phyloP scores from a whole-genome alignment of 2,797 vertebrate species.

The Enteromius treurensis region DNA sequence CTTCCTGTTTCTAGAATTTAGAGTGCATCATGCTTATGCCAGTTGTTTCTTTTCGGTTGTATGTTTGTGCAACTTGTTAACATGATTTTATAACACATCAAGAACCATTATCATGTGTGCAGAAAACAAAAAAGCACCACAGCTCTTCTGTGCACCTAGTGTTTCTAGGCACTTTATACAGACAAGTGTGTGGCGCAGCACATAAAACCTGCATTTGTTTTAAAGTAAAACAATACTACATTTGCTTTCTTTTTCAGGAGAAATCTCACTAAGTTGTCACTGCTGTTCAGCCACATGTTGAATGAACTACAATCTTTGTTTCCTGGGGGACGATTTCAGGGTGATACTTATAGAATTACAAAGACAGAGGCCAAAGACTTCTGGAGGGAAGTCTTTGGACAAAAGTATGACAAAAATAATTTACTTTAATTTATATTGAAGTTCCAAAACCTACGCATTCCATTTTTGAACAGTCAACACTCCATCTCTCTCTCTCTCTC shows the following conservation, averaged over 20 bases:
- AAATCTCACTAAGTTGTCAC: slow-evolving; percentile 84
- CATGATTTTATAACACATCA: neutral
- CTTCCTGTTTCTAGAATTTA: slow-evolving; percentile 60
- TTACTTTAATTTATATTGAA: slow-evolving; percentile 1
- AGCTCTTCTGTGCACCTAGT: neutral
- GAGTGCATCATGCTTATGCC: slow-evolving; percentile 28
- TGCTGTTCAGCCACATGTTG: slow-evolving; percentile 90
- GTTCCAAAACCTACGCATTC: neutral
- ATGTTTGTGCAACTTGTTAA: slow-evolving; percentile 16
- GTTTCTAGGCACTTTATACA: neutral
- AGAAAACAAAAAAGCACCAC: slow-evolving; percentile 4
- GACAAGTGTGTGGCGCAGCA: neutral
- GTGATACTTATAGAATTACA: slow-evolving; percentile 76
- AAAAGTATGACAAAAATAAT: slow-evolving; percentile 72
- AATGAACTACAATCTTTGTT: slow-evolving; percentile 82
- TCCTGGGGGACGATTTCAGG: slow-evolving; percentile 78
- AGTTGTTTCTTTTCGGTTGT: neutral
- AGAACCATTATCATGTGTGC: neutral
- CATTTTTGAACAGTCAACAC: neutral
- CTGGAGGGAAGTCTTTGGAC: slow-evolving; percentile 81
- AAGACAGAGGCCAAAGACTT: slow-evolving; percentile 79
- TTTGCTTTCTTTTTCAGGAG: slow-evolving; percentile 72
- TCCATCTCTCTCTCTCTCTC: neutral
- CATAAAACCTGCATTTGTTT: neutral
- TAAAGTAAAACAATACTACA: neutral